phyloP scores from a whole-genome alignment of 2,113 vertebrate genomes.

The Elanus axillaris region DNA sequence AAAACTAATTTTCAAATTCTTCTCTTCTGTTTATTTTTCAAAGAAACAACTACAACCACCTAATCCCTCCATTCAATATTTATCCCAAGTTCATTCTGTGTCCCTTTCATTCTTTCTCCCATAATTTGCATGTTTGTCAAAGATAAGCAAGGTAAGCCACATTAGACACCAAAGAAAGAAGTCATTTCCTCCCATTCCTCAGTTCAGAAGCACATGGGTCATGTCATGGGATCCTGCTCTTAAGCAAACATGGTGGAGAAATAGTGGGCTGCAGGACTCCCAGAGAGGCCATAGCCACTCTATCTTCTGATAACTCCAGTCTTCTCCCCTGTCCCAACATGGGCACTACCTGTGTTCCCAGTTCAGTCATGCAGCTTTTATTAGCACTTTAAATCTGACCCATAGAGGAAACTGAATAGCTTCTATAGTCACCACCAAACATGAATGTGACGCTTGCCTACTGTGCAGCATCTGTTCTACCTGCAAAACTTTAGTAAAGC shows the following conservation, averaged over 20 bases:
- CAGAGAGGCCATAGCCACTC: background rate
- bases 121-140: background rate
- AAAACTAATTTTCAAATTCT: background rate
- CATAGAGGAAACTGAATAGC: background rate
- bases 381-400: background rate
- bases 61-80: background rate
- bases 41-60: background rate
- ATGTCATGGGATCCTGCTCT: background rate
- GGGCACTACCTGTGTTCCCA: background rate
- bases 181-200: background rate
- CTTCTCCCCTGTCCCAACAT: background rate
- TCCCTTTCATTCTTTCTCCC: background rate
- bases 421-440: background rate
- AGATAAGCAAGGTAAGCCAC: background rate
- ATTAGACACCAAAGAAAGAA: background rate
- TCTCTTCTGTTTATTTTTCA: background rate
- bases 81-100: background rate
- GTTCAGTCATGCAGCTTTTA: background rate
- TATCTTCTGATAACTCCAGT: background rate
- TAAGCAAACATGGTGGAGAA: background rate
- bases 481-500: background rate
- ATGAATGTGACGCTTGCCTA: background rate
- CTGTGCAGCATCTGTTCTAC: background rate
- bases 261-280: background rate
- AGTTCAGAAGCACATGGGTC: background rate